These are phyloP conservation scores for Stigmatopora nigra DNA, from an alignment of 2,113 vertebrate genomes.

Conservation along the genomic window DNA sequence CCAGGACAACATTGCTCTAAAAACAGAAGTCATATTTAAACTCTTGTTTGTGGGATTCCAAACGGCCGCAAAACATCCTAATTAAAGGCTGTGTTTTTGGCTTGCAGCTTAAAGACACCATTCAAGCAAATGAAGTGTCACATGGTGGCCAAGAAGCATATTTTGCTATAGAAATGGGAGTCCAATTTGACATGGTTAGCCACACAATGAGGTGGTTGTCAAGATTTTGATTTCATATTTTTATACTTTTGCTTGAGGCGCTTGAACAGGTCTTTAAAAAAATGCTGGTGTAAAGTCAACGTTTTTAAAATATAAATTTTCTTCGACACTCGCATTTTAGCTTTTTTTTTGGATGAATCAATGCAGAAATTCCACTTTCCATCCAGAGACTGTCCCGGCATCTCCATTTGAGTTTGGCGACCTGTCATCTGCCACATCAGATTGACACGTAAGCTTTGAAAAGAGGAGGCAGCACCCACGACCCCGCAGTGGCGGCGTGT, in stretches of 20 bases:
- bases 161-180: not conserved
- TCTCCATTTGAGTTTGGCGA: not conserved
- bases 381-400: not conserved
- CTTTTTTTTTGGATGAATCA: not conserved
- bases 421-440: constrained; percentile 42
- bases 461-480: constrained; percentile 28
- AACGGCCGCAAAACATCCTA: not conserved
- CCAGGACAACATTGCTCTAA: not conserved
- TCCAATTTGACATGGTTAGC: not conserved
- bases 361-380: not conserved
- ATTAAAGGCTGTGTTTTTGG: not conserved
- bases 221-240: too few relatives aligned
- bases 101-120: not conserved
- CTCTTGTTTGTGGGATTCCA: not conserved
- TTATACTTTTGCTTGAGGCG: too few relatives aligned
- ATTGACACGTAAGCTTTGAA: constrained; percentile 51
- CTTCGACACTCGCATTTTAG: too few relatives aligned
- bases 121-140: not conserved
- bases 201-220: not conserved
- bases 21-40: not conserved
- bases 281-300: too few relatives aligned
- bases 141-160: not conserved
- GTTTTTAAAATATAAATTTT: too few relatives aligned
- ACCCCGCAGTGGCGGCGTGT: constrained; percentile 19
- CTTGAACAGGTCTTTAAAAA: too few relatives aligned